Evolutionary conservation across 2,797 vertebrate genomes (phyloP), one percentile per base, ranked within the genome.

Genomic region (Premnoplex brunnescens): DNA sequence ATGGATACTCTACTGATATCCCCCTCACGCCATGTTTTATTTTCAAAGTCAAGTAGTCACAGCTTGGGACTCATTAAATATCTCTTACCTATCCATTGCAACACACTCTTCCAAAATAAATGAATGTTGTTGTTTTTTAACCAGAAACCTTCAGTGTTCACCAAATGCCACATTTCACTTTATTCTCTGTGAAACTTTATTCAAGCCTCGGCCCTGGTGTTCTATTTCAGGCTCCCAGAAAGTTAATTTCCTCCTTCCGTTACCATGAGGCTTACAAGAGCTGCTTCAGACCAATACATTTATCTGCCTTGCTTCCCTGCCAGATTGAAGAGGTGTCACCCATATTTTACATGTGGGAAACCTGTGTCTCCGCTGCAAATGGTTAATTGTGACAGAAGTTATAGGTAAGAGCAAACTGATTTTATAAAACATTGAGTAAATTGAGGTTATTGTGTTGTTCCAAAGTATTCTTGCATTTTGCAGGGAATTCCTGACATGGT

Each of bases 51-150:
- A 52, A 36, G 26, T 9, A 26, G 23, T 64, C 26, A 4, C 14
- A 32, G 58, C 39, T 6, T 10, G 2, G 7, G 22, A 20, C 21
- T n/a, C 3, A 0, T 14, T 23, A 2, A 1, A 4, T 27, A 27
- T 28, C 36, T 15, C n/a, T 22, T 10, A 21, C 18, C 8, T 15
- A 1, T 7, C 14, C n/a, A 0, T n/a, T 21, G 39, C 2, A 3
- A 36, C 14, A 5, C 0, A 22, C 11, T 12, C 17, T 55, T 68
- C 27, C n/a, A 37, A 36, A 62, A 12, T 28, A 9, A 81, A 55
- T 4, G 6, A 5, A 0, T 2, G 1, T 6, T 39, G 5, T 8
- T 22, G 6, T 5, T 10, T 59, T 43, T 20, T 19, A 3, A 69
- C 59, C 37, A 32, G 5, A 52, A 8, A 14, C 32, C 16, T 54